Percentiles rank a stretch among this genome's conserved stretches.
Evolutionary conservation across 2,888 invertebrate genomes (phyloP).

Genomic region (Lamellibrachia columna): DNA sequence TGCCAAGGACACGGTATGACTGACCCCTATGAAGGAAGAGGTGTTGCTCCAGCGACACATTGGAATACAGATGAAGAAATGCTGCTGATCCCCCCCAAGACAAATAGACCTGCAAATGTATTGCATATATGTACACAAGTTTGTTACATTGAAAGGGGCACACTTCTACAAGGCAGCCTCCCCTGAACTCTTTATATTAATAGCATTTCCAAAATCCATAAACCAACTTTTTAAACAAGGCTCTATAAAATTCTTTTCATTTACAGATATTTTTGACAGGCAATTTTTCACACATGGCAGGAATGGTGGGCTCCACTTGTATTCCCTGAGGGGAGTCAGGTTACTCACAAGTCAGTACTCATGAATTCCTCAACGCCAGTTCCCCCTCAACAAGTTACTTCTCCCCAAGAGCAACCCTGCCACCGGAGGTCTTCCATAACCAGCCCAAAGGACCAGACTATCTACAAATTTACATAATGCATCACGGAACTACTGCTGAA

Average conservation of each 20-base stretch:
- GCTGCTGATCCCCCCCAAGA: neutral
- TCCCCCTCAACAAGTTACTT: neutral
- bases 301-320: conserved; percentile 1
- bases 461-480: conserved; percentile 5
- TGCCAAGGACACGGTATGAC: neutral
- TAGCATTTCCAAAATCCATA: neutral
- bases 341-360: neutral
- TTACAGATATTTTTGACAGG: neutral
- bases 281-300: neutral
- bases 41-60: neutral
- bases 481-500: neutral
- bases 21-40: neutral
- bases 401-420: neutral
- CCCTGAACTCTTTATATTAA: neutral
- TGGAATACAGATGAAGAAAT: neutral
- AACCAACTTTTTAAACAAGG: neutral
- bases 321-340: neutral
- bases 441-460: neutral
- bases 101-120: neutral
- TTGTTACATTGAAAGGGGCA: neutral
- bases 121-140: neutral
- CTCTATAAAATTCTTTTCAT: neutral
- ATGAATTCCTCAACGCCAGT: neutral
- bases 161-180: neutral
- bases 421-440: neutral